Base-by-base conservation (phyloP, 1,140 invertebrate genomes). In the Eciton burchellii region DNA sequence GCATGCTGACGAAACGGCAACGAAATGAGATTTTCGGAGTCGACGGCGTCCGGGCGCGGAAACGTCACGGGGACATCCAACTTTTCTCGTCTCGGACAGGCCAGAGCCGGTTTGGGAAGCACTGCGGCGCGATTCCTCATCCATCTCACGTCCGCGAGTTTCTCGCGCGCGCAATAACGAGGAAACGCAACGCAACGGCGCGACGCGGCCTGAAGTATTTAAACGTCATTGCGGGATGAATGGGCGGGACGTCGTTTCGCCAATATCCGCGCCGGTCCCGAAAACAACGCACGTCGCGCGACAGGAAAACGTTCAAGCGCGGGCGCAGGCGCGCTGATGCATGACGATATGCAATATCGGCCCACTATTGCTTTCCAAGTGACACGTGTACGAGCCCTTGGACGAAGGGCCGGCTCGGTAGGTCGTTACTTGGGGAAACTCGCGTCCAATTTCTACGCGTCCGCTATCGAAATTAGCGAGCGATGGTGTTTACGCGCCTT, bases 161-260 rank as follows among this genome's bases (percentile, higher is more conserved):
- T 81, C 70, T 73, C 77, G 52, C 77, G 62, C 21, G 62, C 49
- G 74, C 77, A 73, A 81, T 81, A 81, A 81, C 77, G 66, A 72
- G 68, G n/a, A 19, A 62, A 47, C 54, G 56, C 29, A 35, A 6
- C 35, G 35, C 35, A n/a, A n/a, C n/a, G 35, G 35, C 54, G 43
- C 16, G 19, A 47, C 77, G 77, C 77, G 65, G 73, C 49, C 70
- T 81, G 43, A 81, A 62, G 77, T 81, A 81, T 81, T 81, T 81
- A 81, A 81, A 73, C 77, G 77, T 71, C 77, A 79, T 79, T 73
- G 68, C 77, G 77, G 54, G 57, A 81, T 60, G 57, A 81, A 81
- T 73, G 70, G 68, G n/a, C 35, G 74, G 41, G 49, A 79, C 74
- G 62, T 66, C 35, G 49, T 45, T 56, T 56, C 63, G 74, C 65